Evolutionary conservation across 2,797 vertebrate species (phyloP).

Genomic region (Poeciliopsis paucimaculata): DNA sequence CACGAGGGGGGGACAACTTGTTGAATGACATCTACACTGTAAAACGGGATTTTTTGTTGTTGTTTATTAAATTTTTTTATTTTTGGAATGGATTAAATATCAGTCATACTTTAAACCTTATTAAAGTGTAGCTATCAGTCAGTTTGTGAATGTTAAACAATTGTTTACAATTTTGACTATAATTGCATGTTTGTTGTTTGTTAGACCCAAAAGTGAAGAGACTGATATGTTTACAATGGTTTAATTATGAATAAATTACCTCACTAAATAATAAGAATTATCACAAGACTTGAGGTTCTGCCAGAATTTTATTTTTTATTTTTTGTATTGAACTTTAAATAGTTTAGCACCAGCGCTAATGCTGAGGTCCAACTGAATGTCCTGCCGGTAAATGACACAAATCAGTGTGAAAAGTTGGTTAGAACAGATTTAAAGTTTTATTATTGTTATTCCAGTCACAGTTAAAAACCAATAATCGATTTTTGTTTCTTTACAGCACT

Average conservation of each 20-base stretch:
- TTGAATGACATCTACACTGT: conserved; percentile 34
- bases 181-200: not conserved
- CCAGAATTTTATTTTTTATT: not conserved
- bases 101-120: not conserved
- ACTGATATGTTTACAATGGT: not conserved
- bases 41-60: not conserved
- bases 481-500: not conserved
- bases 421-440: not conserved
- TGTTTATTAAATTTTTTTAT: no score
- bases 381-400: not conserved
- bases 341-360: not conserved
- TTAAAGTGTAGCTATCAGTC: not conserved
- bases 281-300: not conserved
- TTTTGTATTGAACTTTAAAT: not conserved
- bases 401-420: not conserved
- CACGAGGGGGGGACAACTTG: conserved; percentile 41
- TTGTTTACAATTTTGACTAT: not conserved
- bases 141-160: not conserved
- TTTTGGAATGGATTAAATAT: not conserved
- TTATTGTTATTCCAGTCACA: not conserved
- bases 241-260: not conserved
- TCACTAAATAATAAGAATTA: not conserved
- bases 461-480: not conserved
- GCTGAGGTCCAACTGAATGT: not conserved
- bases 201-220: not conserved